Conservation (phyloP, 2,888 invertebrate genomes). For the Drosophila pullipes region DNA sequence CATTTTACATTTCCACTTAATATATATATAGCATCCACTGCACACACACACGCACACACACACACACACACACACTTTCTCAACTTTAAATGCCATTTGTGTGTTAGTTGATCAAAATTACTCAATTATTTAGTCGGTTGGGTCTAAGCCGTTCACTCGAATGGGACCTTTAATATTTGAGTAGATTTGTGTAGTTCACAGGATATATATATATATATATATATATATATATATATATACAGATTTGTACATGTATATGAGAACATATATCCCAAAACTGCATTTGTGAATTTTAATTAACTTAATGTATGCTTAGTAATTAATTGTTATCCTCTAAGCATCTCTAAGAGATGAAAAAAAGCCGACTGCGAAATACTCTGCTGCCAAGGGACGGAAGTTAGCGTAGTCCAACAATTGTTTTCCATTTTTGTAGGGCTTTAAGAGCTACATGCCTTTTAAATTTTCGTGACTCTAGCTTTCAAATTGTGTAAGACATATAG, state of each 20-base stretch:
- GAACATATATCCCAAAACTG: background rate
- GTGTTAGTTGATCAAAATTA: constrained; percentile 48
- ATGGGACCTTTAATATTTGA: constrained; percentile 14
- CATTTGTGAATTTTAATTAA: background rate
- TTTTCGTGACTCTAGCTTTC: background rate
- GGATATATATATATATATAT: background rate
- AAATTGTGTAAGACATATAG: background rate
- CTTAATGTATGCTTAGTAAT: constrained; percentile 1
- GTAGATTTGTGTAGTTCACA: background rate
- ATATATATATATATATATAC: background rate
- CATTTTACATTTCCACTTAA: constrained; percentile 8
- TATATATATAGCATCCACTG: background rate
- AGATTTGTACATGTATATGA: background rate
- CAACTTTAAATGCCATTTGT: constrained; percentile 64
- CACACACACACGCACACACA: background rate
- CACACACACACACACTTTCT: background rate
- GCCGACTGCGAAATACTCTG: background rate
- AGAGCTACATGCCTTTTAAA: background rate
- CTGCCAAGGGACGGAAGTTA: background rate
- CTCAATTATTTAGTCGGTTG: constrained; percentile 54
- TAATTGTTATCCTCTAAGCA: background rate
- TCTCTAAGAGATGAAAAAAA: background rate
- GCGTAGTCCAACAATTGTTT: background rate
- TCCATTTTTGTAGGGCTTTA: background rate
- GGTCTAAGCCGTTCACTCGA: constrained; percentile 35